Conservation (phyloP, 2,888 invertebrate genomes). For the Hedya salicella region DNA sequence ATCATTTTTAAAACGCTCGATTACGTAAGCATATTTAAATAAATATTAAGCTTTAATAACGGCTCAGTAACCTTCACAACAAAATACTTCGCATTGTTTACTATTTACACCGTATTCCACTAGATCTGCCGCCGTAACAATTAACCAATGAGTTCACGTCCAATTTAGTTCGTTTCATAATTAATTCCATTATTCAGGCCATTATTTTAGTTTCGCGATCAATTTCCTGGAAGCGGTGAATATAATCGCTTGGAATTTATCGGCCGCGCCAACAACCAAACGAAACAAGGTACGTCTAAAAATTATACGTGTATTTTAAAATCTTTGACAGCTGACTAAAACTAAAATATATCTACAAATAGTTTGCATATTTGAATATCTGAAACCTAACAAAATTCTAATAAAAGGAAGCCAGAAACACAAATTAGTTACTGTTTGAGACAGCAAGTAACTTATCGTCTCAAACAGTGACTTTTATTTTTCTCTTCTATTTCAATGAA, state of each 20-base stretch:
- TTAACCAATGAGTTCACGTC: constrained; percentile 12
- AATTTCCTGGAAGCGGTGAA: constrained; percentile 34
- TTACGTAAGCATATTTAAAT: neutral
- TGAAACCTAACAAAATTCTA: too few relatives aligned
- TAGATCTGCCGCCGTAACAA: constrained; percentile 15
- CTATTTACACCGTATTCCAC: neutral
- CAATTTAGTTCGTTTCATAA: constrained; percentile 33
- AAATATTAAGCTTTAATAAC: neutral
- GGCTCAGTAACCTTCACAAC: neutral
- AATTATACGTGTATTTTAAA: neutral
- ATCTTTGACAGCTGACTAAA: too few relatives aligned
- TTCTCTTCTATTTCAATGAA: too few relatives aligned
- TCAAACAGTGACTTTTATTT: too few relatives aligned
- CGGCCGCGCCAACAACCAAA: too few relatives aligned
- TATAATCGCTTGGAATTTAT: constrained; percentile 29
- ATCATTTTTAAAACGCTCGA: too few relatives aligned
- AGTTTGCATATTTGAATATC: too few relatives aligned
- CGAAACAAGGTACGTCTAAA: neutral
- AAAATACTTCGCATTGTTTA: neutral
- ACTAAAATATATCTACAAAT: too few relatives aligned
- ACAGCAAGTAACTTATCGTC: too few relatives aligned
- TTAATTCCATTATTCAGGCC: constrained; percentile 35
- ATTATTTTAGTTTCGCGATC: constrained; percentile 38
- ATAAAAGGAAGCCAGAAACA: too few relatives aligned
- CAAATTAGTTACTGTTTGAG: too few relatives aligned